A percentile compares a stretch with the other conserved stretches of the same genome.
These are phyloP conservation scores for Drosophila tropicalis DNA, from an alignment of 1,140 invertebrate genomes.

Conservation along the genomic window DNA sequence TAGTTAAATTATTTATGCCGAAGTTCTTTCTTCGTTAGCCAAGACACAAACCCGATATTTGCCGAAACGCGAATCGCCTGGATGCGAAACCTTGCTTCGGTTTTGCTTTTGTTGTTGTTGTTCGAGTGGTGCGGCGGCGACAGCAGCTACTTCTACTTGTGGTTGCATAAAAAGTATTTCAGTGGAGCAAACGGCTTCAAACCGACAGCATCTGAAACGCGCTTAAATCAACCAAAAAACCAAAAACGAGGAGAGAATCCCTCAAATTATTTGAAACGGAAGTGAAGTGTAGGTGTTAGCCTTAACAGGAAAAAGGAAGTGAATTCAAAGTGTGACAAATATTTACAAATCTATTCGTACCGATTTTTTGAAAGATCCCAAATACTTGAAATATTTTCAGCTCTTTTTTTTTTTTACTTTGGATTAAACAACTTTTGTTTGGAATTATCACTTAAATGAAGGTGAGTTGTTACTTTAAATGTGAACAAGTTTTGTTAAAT, in stretches of 20 bases:
- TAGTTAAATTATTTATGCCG: constrained; percentile 11
- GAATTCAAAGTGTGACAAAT: background rate
- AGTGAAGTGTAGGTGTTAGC: constrained; percentile 59
- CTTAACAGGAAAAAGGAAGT: background rate
- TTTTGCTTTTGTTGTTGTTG: constrained; percentile 11
- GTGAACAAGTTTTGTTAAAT: constrained; percentile 1
- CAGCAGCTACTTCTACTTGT: constrained; percentile 65
- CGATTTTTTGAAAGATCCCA: background rate
- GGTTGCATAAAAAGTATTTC: constrained; percentile 80
- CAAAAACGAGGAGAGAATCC: constrained; percentile 19
- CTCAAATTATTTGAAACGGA: constrained; percentile 41
- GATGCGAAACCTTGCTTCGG: constrained; percentile 15
- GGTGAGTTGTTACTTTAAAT: constrained; percentile 32
- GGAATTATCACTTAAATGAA: constrained; percentile 35
- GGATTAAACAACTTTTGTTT: constrained; percentile 39
- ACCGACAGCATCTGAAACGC: constrained; percentile 59
- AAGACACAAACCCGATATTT: constrained; percentile 39
- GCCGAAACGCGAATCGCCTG: constrained; percentile 32
- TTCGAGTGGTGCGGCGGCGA: background rate
- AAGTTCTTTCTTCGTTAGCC: constrained; percentile 11
- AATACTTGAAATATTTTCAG: constrained; percentile 26
- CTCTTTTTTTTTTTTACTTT: constrained; percentile 31
- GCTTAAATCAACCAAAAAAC: background rate
- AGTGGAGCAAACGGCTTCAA: constrained; percentile 81
- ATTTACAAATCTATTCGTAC: background rate